Conservation (phyloP, 2,888 invertebrate genomes). For the Tetragonisca angustula region DNA sequence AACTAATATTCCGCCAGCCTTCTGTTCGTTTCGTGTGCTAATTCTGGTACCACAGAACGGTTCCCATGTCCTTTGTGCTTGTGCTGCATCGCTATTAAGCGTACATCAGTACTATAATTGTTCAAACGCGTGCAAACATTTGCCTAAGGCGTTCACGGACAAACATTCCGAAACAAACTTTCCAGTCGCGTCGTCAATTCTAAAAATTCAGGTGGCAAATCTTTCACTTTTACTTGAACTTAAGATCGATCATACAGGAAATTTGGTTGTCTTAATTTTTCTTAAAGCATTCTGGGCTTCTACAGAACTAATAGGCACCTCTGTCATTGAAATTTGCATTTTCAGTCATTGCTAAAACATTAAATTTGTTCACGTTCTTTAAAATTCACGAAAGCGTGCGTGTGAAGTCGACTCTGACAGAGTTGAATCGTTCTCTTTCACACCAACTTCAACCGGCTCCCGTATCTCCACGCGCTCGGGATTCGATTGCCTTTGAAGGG, state of each 20-base stretch:
- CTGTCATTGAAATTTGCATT: too few relatives aligned
- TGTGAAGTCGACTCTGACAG: too few relatives aligned
- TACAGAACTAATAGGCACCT: too few relatives aligned
- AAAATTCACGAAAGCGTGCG: too few relatives aligned
- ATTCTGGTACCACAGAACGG: slow-evolving; percentile 43
- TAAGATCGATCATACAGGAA: not conserved
- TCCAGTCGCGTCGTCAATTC: not conserved
- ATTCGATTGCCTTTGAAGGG: too few relatives aligned
- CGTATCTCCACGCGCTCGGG: too few relatives aligned
- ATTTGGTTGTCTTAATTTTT: too few relatives aligned
- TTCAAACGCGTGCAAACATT: slow-evolving; percentile 24
- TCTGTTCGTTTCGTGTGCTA: slow-evolving; percentile 35
- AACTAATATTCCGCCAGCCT: slow-evolving; percentile 65
- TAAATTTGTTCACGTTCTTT: too few relatives aligned
- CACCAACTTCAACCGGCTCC: too few relatives aligned
- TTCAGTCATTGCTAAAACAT: too few relatives aligned
- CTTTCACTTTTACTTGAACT: not conserved
- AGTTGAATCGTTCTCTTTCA: too few relatives aligned
- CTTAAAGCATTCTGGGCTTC: too few relatives aligned
- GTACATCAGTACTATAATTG: slow-evolving; percentile 16
- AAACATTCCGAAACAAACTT: not conserved
- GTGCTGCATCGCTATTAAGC: slow-evolving; percentile 24
- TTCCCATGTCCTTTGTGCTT: slow-evolving; percentile 35
- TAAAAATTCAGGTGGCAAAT: not conserved
- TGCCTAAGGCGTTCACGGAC: slow-evolving; percentile 8